Base-by-base conservation (phyloP, 2,888 invertebrate genomes). In the Drosophila recens region DNA sequence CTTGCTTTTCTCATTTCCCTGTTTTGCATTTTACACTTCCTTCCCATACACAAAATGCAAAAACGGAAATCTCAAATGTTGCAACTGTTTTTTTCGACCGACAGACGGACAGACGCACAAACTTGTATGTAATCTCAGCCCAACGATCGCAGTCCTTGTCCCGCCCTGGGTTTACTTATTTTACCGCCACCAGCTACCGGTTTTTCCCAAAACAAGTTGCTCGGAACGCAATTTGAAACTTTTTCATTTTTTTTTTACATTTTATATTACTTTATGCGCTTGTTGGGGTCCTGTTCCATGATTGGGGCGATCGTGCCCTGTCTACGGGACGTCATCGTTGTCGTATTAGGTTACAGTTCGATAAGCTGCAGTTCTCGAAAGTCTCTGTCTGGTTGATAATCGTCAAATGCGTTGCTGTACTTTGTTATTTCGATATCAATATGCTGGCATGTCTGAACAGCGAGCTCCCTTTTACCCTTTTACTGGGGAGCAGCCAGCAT, bases 41-140 rank as follows among this genome's bases (percentile, higher is more conserved):
- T 75, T 72, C 63, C 45, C 36, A 42, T 52, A 17, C 49, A 33
- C 49, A 33, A 30, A 64, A 52, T 49, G 30, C 51, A 34, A 64
- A 72, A 72, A 42, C 89, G 85, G 89, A 85, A 83, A 89, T 85
- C 84, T 83, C 79, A 54, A 84, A 80, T 79, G 61, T 72, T 86
- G 79, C 69, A 75, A 89, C 87, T 65, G 69, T 79, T 63, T 49
- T 49, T 10, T 3, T 30, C 33, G 40, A 23, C 23, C 23, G 23
- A 23, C 23, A 23, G 11, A 49, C 54, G 38, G 30, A 30, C 30
- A 30, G 30, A 30, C 30, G 6, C 0, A 30, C 30, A 58, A 85
- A 75, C 79, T 77, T 81, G 68, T 72, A 78, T 78, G 80, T 80
- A 88, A 88, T 88, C 81, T 74, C 43, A 54, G 54, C n/a, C n/a